Percentiles rank a stretch among this genome's conserved stretches.
Evolutionary conservation across 2,797 vertebrate species (phyloP).

Genomic region (Anguilla marmorata): DNA sequence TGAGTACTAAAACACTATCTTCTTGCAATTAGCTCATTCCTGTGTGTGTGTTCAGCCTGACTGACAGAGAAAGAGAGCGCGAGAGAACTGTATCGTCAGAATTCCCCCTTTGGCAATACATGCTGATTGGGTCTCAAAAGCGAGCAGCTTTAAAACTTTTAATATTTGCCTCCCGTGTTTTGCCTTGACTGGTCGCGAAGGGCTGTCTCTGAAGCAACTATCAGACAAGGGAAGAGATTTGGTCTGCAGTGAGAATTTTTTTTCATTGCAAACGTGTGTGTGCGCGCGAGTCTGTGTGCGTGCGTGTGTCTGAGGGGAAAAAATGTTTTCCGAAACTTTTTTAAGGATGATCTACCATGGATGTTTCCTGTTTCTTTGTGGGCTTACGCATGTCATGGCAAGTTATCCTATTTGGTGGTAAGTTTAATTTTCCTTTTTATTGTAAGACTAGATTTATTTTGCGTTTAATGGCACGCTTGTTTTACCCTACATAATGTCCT

Average conservation of each 20-base stretch:
- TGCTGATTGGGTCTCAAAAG: constrained; percentile 83
- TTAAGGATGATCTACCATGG: constrained; percentile 86
- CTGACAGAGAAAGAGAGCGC: constrained; percentile 59
- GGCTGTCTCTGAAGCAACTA: constrained; percentile 57
- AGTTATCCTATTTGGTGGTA: constrained; percentile 99
- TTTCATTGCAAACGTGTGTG: constrained; percentile 51
- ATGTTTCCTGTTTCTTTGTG: constrained; percentile 89
- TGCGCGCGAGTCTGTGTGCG: constrained; percentile 64
- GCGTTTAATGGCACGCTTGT: constrained; percentile 20
- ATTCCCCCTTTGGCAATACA: constrained; percentile 84
- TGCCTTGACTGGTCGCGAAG: constrained; percentile 71
- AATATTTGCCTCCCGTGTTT: constrained; percentile 73
- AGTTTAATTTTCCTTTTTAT: constrained; percentile 71
- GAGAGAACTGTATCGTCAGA: constrained; percentile 73
- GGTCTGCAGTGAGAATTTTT: constrained; percentile 41
- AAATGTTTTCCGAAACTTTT: constrained; percentile 68
- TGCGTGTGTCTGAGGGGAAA: constrained; percentile 60
- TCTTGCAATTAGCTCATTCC: constrained; percentile 78
- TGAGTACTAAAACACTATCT: constrained; percentile 85
- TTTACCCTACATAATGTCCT: constrained; percentile 19
- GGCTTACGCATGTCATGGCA: constrained; percentile 84
- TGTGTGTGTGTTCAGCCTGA: constrained; percentile 65
- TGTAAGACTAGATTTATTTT: constrained; percentile 24
- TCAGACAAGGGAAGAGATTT: constrained; percentile 51
- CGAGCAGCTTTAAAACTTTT: constrained; percentile 76